Evolutionary conservation across 1,140 invertebrate species (phyloP), one percentile per base, ranked within the genome.

Genomic region (Leptopilina clavipes): DNA sequence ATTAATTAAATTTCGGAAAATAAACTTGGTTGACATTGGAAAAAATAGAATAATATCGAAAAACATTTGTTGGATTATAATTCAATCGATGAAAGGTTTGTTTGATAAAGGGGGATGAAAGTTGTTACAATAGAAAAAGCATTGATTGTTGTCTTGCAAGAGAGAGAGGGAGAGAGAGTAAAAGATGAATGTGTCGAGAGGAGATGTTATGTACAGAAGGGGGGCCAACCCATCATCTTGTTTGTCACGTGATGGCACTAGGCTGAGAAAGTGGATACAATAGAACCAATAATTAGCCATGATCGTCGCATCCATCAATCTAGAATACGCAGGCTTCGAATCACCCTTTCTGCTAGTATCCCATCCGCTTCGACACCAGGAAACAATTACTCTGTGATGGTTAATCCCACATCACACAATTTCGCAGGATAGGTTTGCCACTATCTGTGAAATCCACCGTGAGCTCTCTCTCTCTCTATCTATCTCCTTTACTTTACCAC

Each of bases 241-340:
- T 86, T 86, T 85, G 83, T 86, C 81, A 81, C 71, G 71, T 76
- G 14, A 75, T 82, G 65, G 75, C 74, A 73, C 71, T 44, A 73
- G 77, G 56, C 76, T 81, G 79, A 86, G 84, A 80, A 87, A 85
- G 81, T 83, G 77, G 79, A 78, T 86, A 82, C 83, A 86, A 86
- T 83, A 80, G 80, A 82, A 84, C 65, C 83, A 82, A 88, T 88
- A 85, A 87, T 88, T 81, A 82, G 76, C 76, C 75, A 71, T 72
- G 74, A 79, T 76, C 77, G 54, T 70, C 77, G 70, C 78, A 86
- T 88, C 83, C 82, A 87, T 87, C 86, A 88, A 86, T 84, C 83
- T 79, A 75, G 31, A 81, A 75, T 80, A 76, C 40, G 54, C 65
- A 73, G 19, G 76, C 74, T 78, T 45, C 74, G 45, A 45, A 72